These are phyloP conservation scores for Pterocles gutturalis DNA, from an alignment of 2,113 vertebrate species.

Conservation along the genomic window DNA sequence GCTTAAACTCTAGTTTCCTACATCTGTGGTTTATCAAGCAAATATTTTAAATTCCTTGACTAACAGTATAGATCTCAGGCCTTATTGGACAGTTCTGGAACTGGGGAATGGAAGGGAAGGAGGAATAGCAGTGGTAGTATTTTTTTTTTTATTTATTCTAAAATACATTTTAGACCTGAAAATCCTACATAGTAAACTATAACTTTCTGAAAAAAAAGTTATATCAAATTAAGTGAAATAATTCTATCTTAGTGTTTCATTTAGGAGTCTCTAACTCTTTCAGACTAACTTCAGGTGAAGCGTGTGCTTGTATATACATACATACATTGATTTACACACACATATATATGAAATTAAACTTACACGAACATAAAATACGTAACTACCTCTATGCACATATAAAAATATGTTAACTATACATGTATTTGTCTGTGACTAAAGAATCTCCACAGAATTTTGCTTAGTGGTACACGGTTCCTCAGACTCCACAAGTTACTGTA, in stretches of 20 bases:
- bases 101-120: neutral
- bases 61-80: neutral
- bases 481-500: neutral
- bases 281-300: neutral
- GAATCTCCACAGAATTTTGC: neutral
- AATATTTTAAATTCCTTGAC: neutral
- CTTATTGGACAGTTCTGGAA: neutral
- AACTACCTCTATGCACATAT: neutral
- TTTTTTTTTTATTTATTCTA: neutral
- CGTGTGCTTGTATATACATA: neutral
- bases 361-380: neutral
- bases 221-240: neutral
- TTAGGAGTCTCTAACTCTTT: neutral
- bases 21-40: neutral
- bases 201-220: neutral
- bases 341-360: neutral
- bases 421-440: neutral
- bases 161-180: neutral
- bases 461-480: neutral
- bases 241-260: neutral
- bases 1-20: neutral
- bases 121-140: neutral
- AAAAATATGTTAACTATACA: neutral
- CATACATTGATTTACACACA: neutral
- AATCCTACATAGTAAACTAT: neutral